phyloP scores from a whole-genome alignment of 23 tunicate species.

The Ascidia mentula region DNA sequence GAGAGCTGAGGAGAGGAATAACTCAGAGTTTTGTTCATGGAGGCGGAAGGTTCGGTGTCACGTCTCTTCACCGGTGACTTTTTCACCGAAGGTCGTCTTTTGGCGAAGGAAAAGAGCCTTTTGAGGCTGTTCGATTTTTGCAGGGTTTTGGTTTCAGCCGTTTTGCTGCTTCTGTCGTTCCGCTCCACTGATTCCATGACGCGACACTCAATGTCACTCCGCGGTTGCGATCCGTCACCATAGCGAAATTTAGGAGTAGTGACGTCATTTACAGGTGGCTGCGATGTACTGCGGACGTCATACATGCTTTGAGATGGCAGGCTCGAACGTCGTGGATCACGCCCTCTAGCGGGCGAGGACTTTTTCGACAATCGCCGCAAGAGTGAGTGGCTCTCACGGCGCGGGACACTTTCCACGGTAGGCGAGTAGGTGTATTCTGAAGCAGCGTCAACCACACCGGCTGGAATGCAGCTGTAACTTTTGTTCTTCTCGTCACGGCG shows the following conservation, averaged over 20 bases:
- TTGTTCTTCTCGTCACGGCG: background rate
- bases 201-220: conserved; percentile 20
- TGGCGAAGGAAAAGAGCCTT: conserved; percentile 36
- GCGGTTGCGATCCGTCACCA: conserved; percentile 6
- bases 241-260: conserved; percentile 2
- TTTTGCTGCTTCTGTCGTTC: conserved; percentile 23
- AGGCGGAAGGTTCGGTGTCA: background rate
- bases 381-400: conserved; percentile 40
- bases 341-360: conserved; percentile 20
- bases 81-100: conserved; percentile 19
- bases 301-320: conserved; percentile 59
- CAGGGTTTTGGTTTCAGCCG: conserved; percentile 8
- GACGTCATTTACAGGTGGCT: background rate
- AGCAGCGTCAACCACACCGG: background rate
- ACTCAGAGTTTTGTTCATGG: conserved; percentile 66
- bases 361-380: conserved; percentile 66
- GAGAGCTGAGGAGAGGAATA: conserved; percentile 76
- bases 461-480: conserved; percentile 8
- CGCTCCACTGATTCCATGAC: conserved; percentile 40
- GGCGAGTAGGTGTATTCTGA: conserved; percentile 1
- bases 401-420: background rate
- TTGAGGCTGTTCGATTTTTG: conserved; percentile 25
- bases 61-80: background rate
- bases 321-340: conserved; percentile 45
- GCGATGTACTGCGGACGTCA: conserved; percentile 36